A percentile compares a stretch with the other conserved stretches of the same genome.
Evolutionary conservation across 2,113 vertebrate species (phyloP).

Genomic region (Lamprotornis superbus): DNA sequence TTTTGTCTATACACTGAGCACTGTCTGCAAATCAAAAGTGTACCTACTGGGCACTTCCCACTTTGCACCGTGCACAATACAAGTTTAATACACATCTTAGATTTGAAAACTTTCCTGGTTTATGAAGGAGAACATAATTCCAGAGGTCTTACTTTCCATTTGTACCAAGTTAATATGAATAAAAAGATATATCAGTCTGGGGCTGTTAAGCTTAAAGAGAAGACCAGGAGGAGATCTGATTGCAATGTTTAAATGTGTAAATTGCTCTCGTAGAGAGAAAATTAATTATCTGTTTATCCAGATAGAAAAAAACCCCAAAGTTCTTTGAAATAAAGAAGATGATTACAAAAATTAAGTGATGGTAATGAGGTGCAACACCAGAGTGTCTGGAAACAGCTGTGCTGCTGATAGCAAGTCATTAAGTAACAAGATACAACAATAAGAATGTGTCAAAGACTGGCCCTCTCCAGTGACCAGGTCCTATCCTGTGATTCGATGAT

Average conservation of each 20-base stretch:
- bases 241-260: neutral
- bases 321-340: neutral
- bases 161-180: neutral
- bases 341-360: neutral
- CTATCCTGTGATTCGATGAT: accelerated
- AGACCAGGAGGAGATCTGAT: neutral
- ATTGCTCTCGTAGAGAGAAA: neutral
- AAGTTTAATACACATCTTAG: neutral
- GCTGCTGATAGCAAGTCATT: neutral
- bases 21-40: neutral
- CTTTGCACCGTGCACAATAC: neutral
- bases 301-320: neutral
- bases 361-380: neutral
- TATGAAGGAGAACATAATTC: neutral
- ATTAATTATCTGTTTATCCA: neutral
- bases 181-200: neutral
- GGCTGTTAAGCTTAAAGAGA: neutral
- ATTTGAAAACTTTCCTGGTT: neutral
- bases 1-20: neutral
- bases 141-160: neutral
- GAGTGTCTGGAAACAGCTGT: neutral
- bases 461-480: neutral
- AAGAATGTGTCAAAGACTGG: neutral
- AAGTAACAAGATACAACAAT: neutral
- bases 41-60: neutral